A percentile compares a stretch with the other conserved stretches of the same genome.
Conservation (phyloP, 1,140 invertebrate genomes). For the Papilio machaon region DNA sequence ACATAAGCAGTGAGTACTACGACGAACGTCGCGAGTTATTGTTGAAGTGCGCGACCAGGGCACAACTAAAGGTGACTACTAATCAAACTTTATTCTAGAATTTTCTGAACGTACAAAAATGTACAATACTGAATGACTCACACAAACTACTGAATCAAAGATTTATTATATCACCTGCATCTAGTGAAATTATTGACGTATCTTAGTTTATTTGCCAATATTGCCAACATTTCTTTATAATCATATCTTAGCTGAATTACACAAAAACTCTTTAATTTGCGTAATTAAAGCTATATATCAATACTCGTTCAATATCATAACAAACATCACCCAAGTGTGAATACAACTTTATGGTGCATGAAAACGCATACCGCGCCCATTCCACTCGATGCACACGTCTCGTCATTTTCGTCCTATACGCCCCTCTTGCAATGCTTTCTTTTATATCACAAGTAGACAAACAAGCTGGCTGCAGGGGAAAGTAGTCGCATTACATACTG, state of each 20-base stretch:
- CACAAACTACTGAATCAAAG: not conserved
- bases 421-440: conserved; percentile 26
- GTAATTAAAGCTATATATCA: too few species aligned
- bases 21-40: conserved; percentile 17
- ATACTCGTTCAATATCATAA: not conserved
- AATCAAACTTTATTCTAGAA: not conserved
- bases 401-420: conserved; percentile 24
- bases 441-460: conserved; percentile 29
- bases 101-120: not conserved
- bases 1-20: conserved; percentile 14
- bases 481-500: conserved; percentile 7
- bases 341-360: conserved; percentile 1
- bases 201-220: too few species aligned
- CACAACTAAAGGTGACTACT: conserved; percentile 12
- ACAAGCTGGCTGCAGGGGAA: conserved; percentile 14
- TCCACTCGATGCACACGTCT: not conserved
- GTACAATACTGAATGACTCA: not conserved
- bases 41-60: conserved; percentile 9
- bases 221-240: too few species aligned
- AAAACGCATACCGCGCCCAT: conserved; percentile 4
- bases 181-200: too few species aligned
- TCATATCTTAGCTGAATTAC: too few species aligned
- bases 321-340: not conserved
- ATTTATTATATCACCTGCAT: not conserved
- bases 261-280: too few species aligned